Evolutionary conservation across 2,888 invertebrate genomes (phyloP).

Genomic region (Metallyticus violacea): DNA sequence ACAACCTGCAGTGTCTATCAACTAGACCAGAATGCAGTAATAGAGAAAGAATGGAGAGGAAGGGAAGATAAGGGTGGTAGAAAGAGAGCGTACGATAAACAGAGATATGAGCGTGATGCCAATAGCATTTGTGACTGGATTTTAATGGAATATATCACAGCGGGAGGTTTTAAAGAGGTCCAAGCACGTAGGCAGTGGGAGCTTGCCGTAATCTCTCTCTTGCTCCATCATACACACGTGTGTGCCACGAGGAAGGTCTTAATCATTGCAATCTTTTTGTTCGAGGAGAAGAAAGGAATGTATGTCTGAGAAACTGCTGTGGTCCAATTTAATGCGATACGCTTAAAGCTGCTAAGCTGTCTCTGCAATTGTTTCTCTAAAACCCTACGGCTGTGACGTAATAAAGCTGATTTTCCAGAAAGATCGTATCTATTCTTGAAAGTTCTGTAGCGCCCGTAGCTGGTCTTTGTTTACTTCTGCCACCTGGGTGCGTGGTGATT

Average conservation of each 20-base stretch:
- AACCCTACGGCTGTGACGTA: background rate
- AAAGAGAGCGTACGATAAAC: background rate
- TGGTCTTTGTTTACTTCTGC: background rate
- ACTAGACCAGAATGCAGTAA: background rate
- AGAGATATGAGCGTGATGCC: slow-evolving; percentile 10
- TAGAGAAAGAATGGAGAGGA: background rate
- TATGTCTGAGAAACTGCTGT: too few relatives aligned
- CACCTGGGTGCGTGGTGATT: background rate
- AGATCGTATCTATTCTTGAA: background rate
- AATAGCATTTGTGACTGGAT: slow-evolving; percentile 17
- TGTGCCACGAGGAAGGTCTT: background rate
- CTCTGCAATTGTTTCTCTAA: background rate
- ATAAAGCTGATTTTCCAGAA: background rate
- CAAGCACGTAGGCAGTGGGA: background rate
- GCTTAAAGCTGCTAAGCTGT: background rate
- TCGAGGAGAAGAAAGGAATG: background rate
- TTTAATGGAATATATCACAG: slow-evolving; percentile 16
- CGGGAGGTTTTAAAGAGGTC: background rate
- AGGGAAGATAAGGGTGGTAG: background rate
- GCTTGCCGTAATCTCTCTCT: background rate
- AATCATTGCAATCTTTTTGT: background rate
- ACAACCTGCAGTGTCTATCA: background rate
- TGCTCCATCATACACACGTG: background rate
- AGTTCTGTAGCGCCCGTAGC: background rate
- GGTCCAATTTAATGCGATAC: background rate